Percentiles rank a stretch among this genome's conserved stretches.
Evolutionary conservation across 2,113 vertebrate genomes (phyloP).

Genomic region (Morone saxatilis): DNA sequence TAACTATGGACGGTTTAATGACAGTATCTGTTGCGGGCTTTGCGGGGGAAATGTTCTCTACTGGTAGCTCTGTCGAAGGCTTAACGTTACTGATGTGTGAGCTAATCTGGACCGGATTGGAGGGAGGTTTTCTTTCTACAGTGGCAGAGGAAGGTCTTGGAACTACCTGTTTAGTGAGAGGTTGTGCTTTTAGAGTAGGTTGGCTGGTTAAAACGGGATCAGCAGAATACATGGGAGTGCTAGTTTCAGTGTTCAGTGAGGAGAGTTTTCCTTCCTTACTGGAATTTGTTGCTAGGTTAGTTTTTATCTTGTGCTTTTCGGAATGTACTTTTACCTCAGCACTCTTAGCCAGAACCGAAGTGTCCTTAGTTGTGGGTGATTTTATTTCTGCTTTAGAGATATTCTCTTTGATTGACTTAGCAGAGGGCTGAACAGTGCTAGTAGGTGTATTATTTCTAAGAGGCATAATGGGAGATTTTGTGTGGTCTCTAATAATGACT

Average conservation of each 20-base stretch:
- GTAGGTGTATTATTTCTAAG: slow-evolving; percentile 24
- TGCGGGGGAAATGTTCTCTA: slow-evolving; percentile 54
- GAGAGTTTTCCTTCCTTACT: slow-evolving; percentile 6
- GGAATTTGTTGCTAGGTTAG: neutral
- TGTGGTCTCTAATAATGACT: slow-evolving; percentile 19
- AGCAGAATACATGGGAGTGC: neutral
- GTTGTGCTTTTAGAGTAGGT: slow-evolving; percentile 13
- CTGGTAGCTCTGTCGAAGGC: slow-evolving; percentile 38
- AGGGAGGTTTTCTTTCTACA: slow-evolving; percentile 32
- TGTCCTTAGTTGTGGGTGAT: neutral
- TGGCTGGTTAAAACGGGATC: slow-evolving; percentile 22
- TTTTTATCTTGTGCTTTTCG: slow-evolving; percentile 25
- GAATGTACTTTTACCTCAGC: slow-evolving; percentile 44
- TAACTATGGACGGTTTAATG: slow-evolving; percentile 71
- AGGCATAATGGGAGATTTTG: neutral
- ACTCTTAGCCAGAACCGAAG: neutral
- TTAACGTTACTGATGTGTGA: slow-evolving; percentile 32
- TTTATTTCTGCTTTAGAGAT: slow-evolving; percentile 43
- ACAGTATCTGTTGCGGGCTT: slow-evolving; percentile 70
- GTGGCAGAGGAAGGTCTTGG: slow-evolving; percentile 32
- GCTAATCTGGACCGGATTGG: slow-evolving; percentile 29
- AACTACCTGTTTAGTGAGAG: slow-evolving; percentile 14
- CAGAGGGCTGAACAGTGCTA: neutral
- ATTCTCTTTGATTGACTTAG: slow-evolving; percentile 14
- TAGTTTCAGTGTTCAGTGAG: slow-evolving; percentile 13